Evolutionary conservation across 1,140 invertebrate genomes (phyloP), one percentile per base, ranked within the genome.

Genomic region (Himalopsyche phryganea): DNA sequence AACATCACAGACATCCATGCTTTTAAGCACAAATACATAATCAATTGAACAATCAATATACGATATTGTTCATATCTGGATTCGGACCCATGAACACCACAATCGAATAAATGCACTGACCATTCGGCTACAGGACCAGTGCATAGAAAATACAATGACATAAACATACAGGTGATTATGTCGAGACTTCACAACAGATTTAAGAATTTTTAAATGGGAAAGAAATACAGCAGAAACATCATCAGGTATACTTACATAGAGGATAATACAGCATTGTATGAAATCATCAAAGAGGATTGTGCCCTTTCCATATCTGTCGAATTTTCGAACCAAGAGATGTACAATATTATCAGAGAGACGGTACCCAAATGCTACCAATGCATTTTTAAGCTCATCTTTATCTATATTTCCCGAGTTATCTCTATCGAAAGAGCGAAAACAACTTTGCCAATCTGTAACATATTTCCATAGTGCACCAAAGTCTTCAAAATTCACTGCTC

Each of bases 281-380:
- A 98, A 99, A 77, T 98, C 96, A 82, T 99, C 97, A 82, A 99
- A 98, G 23, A 94, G 85, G 64, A 98, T 92, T 0, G 86, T 90
- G 33, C 92, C 91, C 65, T 82, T 80, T n/a, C 94, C 94, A 69
- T 86, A 87, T 60, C 96, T 79, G 74, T 98, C 96, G 80, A 97
- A 98, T 76, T 98, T 98, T 60, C 87, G 83, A 14, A 99, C 80
- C 65, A 98, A 79, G 28, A 90, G 84, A 58, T 85, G 81, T 61
- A 95, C 83, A 47, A 96, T 85, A 58, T 81, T 74, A 65, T 96
- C 92, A n/a, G 88, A 91, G 11, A 98, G 75, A 63, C 92, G 76
- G 66, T 93, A 94, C n/a, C 96, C 96, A 79, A 99, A 98, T 44
- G 87, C 86, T 6, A 85, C 91, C 0, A 99, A 75, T 3, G 96